Evolutionary conservation across 2,888 invertebrate species (phyloP), one percentile per base, ranked within the genome.

Genomic region (Ochlodes sylvanus): DNA sequence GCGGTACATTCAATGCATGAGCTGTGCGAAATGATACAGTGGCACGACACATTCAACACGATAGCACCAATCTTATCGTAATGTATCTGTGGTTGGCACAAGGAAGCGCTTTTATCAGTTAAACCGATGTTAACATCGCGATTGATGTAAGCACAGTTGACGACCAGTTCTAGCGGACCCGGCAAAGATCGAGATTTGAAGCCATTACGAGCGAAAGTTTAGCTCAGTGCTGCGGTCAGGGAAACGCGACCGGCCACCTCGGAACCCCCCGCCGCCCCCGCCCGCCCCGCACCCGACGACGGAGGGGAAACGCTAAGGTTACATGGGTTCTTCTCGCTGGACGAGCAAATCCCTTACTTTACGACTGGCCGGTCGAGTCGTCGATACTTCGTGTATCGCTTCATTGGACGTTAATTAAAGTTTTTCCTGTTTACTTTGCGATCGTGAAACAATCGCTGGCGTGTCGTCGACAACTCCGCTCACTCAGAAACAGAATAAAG

Each of bases 401-500:
- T 62, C 61, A 62, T 67, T 56, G 67, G 67, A 67, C 61, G 61
- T 47, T 67, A 67, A 67, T 67, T 67, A 67, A 67, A 67, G 61
- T 67, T 67, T 67, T 32, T 60, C 50, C 66, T 54, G 38, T 61
- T 55, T 62, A 47, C 47, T 67, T 54, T 54, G 44, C 47, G 55
- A 62, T 47, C 38, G 55, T 44, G 44, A 67, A 60, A 67, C 60
- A 61, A 67, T 67, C 60, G 61, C 15, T n/a, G 38, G 42, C 55
- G 44, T 67, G 67, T 60, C 67, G 34, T 61, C 47, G 67, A 67
- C 67, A 56, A 61, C 54, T 47, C 19, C 63, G 27, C 42, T 60
- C 42, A 6, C 7, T 54, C 41, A 47, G 41, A 27, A 34, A 17
- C 34, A 60, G 52, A 47, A 32, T 54, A 32, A 55, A 67, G 47